Evolutionary conservation across 2,888 invertebrate genomes (phyloP), one percentile per base, ranked within the genome.

Genomic region (Noctuana brunneofusca): DNA sequence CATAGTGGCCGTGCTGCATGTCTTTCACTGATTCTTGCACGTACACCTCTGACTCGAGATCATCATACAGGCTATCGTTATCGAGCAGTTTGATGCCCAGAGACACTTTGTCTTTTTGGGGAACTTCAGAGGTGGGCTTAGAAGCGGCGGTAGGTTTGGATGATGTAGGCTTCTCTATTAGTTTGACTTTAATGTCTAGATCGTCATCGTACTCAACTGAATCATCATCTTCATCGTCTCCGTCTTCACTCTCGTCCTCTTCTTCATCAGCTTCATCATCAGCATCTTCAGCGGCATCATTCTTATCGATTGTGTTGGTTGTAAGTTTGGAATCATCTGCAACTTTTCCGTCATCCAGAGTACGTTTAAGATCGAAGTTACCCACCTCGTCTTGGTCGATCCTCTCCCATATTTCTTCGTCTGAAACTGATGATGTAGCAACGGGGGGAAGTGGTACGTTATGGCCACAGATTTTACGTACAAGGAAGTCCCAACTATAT

Each of bases 331-430:
- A 68, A 55, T 84, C 84, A 49, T 86, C 79, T 16, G 85, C 79
- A 11, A 83, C 68, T 69, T 89, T 89, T 50, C 79, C 87, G 64
- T 90, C 89, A 64, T 89, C 89, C 41, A 89, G 74, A 54, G 87
- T 89, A 62, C 85, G 80, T 66, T 89, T 90, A 64, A 90, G 70
- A 65, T 90, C 89, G 69, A 84, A 88, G 76, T 86, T 87, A 57
- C 83, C 87, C 35, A 78, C 85, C 4, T 73, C 74, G 54, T 88
- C 88, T 65, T 84, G 81, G 67, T 90, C 86, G 55, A 89, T 86
- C 66, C 86, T 86, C 68, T 89, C 88, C 88, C 90, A 90, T 65
- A 91, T 90, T 73, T 91, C 91, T 69, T 91, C 89, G 66, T 90
- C 88, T 0, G 87, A 87, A 0, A 87, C 83, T 0, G 83, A 66